Evolutionary conservation across 2,797 vertebrate species (phyloP).

Genomic region (Liparis tanakae): DNA sequence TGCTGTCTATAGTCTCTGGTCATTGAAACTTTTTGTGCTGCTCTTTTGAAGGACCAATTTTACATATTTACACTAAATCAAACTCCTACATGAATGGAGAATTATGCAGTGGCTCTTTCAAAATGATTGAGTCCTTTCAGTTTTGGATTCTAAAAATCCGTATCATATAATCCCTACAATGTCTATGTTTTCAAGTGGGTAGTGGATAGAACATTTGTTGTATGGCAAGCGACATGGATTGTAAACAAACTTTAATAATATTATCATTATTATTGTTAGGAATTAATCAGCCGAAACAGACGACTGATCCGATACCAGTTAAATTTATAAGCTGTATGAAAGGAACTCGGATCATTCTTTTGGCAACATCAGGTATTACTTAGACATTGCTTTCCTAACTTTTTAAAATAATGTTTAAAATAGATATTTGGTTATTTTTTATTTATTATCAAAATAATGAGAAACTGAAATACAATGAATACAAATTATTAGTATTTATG

Average conservation of each 20-base stretch:
- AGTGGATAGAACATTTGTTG: background rate
- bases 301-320: background rate
- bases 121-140: background rate
- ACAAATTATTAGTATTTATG: no score
- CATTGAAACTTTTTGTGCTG: background rate
- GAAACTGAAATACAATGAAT: background rate
- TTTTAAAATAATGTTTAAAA: background rate
- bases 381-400: background rate
- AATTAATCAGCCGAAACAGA: background rate
- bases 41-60: background rate
- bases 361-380: background rate
- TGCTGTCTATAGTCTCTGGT: background rate
- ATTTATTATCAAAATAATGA: background rate
- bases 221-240: background rate
- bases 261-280: background rate
- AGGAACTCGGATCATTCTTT: background rate
- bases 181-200: background rate
- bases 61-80: background rate
- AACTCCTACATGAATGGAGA: background rate
- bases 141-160: no score
- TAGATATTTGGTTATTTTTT: background rate
- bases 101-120: background rate
- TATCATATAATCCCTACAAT: no score
- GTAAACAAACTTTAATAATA: background rate
- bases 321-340: background rate